Evolutionary conservation across 2,113 vertebrate species (phyloP), one percentile per base, ranked within the genome.

Genomic region (Papio anubis): DNA sequence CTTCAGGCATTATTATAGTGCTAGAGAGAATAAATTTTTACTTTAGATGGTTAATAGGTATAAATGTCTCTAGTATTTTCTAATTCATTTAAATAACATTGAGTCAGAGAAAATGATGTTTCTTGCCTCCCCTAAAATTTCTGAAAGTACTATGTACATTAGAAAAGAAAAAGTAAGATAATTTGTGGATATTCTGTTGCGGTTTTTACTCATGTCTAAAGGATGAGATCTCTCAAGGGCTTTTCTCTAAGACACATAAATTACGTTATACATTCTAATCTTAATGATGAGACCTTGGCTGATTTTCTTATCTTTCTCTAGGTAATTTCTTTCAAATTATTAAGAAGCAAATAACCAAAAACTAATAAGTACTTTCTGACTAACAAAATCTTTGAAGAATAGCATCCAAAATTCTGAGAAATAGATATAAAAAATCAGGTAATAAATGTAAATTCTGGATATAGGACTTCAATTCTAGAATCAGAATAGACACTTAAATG

Each of bases 61-160:
- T 72, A 80, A 32, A 76, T 21, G 57, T 3, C 2, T 89, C 21
- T 21, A 38, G 14, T 66, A n/a, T 87, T 92, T 96, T 88, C 14
- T 88, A 66, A 59, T 94, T 66, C 9, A 87, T 89, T 96, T 91
- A 9, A 73, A 82, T 88, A 90, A 50, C 3, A 20, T 57, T 52
- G 92, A 79, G 55, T 96, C 82, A 86, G 9, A 61, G 45, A 76
- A 93, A 94, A 94, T 88, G 2, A 82, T 92, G 23, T 64, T 80
- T 90, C 2, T 68, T 92, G 43, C 25, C 25, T 96, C 14, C 11
- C 25, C 23, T 5, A 85, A 12, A 79, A 75, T 80, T 93, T 25
- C 38, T 79, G 4, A 48, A 70, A 80, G 35, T 82, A 27, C 14
- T 93, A 96, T 5, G 43, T 40, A 45, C 32, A 30, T 66, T 68